Base-by-base conservation (phyloP, 2,113 vertebrate genomes). In the Meriones unguiculatus region DNA sequence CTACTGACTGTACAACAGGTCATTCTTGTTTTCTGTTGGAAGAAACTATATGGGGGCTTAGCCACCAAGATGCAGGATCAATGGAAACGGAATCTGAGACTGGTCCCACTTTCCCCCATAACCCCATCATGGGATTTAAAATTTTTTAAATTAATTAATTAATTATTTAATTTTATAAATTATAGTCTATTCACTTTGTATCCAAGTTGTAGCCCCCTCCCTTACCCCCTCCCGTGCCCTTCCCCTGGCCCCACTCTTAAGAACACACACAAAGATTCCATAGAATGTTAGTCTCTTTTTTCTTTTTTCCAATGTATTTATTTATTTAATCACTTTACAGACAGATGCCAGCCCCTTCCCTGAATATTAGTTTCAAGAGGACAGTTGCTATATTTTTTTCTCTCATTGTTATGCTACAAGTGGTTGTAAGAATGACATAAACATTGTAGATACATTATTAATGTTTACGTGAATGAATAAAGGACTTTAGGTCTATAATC, bases 401-500 rank as follows among this genome's bases (percentile, higher is more conserved):
- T 11, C 7, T 91, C 25, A 84, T 35, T 57, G 46, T 80, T 80
- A 0, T 87, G 52, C 17, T 35, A 11, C 20, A 5, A 24, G 24
- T 67, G 46, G 30, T 38, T 59, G 17, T 81, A 54, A 95, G 0
- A 73, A 35, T 67, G 54, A 12, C 50, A 73, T 82, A 65, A n/a
- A 93, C 54, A 73, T 72, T 75, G 12, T 50, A 91, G 30, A 50
- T 7, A 86, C 32, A 91, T 52, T 88, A 50, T 93, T 67, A 77
- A 67, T 92, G 69, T 91, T 87, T 94, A 78, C 82, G 38, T 59
- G 41, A 89, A 81, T 52, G 10, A 95, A 76, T 59, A 92, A 65
- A 38, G 38, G 14, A 90, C 11, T 70, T 46, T 13, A 73, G 32
- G 20, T 35, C 14, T 35, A 90, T 67, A 81, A 91, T 69, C 54